These are phyloP conservation scores for Falco cherrug DNA, from an alignment of 2,797 vertebrate genomes.

Conservation along the genomic window DNA sequence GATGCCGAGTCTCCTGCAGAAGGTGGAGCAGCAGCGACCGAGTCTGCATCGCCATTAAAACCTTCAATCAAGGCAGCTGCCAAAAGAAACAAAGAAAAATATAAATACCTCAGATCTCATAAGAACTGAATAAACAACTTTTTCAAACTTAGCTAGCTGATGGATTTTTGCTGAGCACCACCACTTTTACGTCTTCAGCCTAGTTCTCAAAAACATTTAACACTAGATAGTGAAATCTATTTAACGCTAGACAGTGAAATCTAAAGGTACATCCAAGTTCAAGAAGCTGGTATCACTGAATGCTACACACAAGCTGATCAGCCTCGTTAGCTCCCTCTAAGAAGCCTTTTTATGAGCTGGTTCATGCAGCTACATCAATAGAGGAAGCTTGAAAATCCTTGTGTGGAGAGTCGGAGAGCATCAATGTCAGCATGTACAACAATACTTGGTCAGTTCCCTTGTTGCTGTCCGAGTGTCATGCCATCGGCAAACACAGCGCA, in stretches of 20 bases:
- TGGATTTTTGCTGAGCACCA: neutral
- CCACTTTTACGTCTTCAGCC: neutral
- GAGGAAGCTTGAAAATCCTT: neutral
- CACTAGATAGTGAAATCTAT: neutral
- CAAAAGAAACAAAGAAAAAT: neutral
- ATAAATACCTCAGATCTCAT: neutral
- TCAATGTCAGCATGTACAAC: neutral
- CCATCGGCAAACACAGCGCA: accelerated
- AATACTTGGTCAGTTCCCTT: neutral
- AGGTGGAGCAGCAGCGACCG: slow-evolving; percentile 68
- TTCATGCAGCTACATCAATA: neutral
- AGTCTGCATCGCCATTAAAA: slow-evolving; percentile 81
- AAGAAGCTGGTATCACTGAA: neutral
- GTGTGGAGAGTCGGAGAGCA: neutral
- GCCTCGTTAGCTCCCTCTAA: neutral
- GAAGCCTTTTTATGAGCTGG: neutral
- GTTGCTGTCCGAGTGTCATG: neutral
- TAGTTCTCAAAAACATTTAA: neutral
- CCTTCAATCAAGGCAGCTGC: slow-evolving; percentile 85
- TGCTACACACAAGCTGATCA: neutral
- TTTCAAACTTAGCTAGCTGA: neutral
- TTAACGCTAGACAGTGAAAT: neutral
- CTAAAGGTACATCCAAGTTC: neutral
- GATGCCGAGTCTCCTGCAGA: slow-evolving; percentile 77
- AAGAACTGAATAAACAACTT: neutral